phyloP scores from a whole-genome alignment of 2,797 vertebrate species.

The Danio albolineatus region DNA sequence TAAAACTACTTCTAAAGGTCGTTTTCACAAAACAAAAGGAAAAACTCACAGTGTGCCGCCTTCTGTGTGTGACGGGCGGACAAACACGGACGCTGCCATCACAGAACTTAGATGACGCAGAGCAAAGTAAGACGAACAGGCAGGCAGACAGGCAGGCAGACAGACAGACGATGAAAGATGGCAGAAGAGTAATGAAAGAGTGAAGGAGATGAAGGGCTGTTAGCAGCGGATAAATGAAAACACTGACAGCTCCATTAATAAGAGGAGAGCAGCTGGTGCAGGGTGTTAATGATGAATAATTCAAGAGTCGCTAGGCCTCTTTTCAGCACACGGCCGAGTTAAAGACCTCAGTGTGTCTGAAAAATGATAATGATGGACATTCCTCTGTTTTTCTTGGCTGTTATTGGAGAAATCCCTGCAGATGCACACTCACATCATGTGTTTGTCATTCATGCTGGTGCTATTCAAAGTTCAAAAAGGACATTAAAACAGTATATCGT shows the following conservation, averaged over 20 bases:
- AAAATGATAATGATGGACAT: background rate
- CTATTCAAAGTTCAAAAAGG: background rate
- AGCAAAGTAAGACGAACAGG: constrained; percentile 40
- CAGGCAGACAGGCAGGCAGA: constrained; percentile 26
- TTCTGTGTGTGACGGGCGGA: constrained; percentile 83
- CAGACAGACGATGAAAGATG: constrained; percentile 9
- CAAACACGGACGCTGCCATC: constrained; percentile 94
- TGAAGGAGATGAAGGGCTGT: background rate
- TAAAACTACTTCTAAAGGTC: constrained; percentile 21
- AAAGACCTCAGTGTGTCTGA: background rate
- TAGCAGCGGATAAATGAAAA: constrained; percentile 1
- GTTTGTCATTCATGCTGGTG: background rate
- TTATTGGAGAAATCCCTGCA: background rate
- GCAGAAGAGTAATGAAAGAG: constrained; percentile 10
- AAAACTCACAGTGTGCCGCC: constrained; percentile 61
- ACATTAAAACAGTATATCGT: too few relatives aligned
- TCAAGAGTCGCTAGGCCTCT: constrained; percentile 20
- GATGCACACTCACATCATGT: background rate
- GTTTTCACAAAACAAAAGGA: too few relatives aligned
- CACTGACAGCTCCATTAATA: constrained; percentile 19
- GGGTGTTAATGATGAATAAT: constrained; percentile 28
- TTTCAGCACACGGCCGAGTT: background rate
- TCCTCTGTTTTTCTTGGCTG: constrained; percentile 1
- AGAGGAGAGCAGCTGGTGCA: constrained; percentile 9
- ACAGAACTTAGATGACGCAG: constrained; percentile 81